Conservation (phyloP, 2,797 vertebrate species). For the Cygnus olor region DNA sequence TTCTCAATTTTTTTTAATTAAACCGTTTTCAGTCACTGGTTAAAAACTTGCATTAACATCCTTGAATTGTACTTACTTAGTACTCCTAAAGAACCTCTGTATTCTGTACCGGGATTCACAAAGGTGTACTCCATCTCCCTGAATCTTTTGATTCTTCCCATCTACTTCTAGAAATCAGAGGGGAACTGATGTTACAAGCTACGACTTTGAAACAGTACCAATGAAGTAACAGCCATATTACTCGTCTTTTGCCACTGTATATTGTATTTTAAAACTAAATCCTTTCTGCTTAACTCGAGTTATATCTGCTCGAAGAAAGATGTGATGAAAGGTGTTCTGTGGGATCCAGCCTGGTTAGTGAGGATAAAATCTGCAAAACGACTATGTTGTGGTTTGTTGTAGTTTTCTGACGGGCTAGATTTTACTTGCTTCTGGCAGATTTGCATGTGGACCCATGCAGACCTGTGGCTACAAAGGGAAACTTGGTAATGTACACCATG, state of each 20-base stretch:
- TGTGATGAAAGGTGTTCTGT: neutral
- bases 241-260: neutral
- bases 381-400: neutral
- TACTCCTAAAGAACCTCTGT: neutral
- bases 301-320: neutral
- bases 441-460: neutral
- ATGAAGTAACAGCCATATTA: neutral
- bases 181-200: neutral
- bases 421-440: neutral
- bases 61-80: neutral
- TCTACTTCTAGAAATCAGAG: neutral
- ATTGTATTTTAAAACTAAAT: neutral
- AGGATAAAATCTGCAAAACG: neutral
- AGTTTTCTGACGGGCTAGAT: neutral
- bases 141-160: neutral
- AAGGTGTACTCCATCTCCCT: neutral
- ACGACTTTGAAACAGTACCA: neutral
- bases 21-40: neutral
- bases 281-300: neutral
- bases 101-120: neutral
- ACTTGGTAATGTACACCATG: neutral
- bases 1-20: neutral
- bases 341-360: neutral
- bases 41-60: neutral
- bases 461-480: neutral